Percentiles rank a stretch among this genome's conserved stretches.
These are phyloP conservation scores for Empidonax alnorum DNA, from an alignment of 2,113 vertebrate species.

Conservation along the genomic window DNA sequence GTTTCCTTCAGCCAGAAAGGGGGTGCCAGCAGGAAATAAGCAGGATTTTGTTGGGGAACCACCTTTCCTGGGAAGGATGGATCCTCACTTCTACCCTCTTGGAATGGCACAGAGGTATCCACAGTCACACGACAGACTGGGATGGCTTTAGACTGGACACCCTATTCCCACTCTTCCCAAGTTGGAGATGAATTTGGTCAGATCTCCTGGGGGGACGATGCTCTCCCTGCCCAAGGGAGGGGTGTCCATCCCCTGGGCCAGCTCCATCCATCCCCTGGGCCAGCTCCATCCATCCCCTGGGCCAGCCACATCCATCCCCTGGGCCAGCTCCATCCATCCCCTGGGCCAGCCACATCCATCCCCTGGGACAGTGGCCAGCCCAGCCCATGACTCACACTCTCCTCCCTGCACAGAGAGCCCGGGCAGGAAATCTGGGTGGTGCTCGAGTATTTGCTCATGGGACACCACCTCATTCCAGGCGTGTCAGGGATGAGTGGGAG, in stretches of 20 bases:
- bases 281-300: neutral
- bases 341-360: neutral
- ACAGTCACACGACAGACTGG: neutral
- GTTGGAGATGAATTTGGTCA: neutral
- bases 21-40: neutral
- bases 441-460: slow-evolving; percentile 55
- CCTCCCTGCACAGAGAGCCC: neutral
- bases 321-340: neutral
- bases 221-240: neutral
- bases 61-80: neutral
- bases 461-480: slow-evolving; percentile 71
- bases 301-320: neutral
- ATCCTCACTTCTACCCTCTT: neutral
- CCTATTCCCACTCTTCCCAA: accelerated
- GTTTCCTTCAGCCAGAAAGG: neutral
- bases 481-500: slow-evolving; percentile 28
- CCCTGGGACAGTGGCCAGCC: neutral
- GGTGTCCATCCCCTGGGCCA: neutral
- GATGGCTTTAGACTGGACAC: neutral
- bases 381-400: slow-evolving; percentile 47
- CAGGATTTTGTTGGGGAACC: neutral
- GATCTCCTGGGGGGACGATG: accelerated
- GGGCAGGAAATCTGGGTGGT: slow-evolving; percentile 63
- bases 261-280: neutral
- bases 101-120: neutral